Percentiles rank a stretch among this genome's conserved stretches.
Evolutionary conservation across 2,888 invertebrate genomes (phyloP).

Genomic region (Hydraecia micacea): DNA sequence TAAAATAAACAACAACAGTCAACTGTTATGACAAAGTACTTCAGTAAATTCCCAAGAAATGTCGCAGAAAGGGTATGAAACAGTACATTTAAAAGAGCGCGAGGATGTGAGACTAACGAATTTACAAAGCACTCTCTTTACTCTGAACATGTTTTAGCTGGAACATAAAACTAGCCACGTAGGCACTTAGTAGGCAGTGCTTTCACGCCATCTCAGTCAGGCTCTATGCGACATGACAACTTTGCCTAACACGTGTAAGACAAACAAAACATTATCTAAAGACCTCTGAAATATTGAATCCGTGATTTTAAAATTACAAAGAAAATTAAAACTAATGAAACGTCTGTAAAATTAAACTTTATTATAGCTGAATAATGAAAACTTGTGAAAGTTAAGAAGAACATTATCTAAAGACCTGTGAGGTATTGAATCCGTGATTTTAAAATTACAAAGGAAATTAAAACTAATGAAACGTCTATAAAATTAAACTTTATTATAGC

Average conservation of each 20-base stretch:
- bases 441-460: not conserved
- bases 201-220: not conserved
- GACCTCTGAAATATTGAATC: not conserved
- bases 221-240: not conserved
- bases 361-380: slow-evolving; percentile 7
- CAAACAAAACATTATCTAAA: not conserved
- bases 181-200: not conserved
- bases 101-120: not conserved
- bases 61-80: not conserved
- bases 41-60: not conserved
- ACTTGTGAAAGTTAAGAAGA: not conserved
- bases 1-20: not conserved
- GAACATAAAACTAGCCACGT: not conserved
- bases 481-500: not conserved
- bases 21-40: not conserved
- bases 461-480: not conserved
- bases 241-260: not conserved
- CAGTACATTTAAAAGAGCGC: not conserved
- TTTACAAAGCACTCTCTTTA: slow-evolving; percentile 3
- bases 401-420: not conserved
- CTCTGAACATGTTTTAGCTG: slow-evolving; percentile 2
- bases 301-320: not conserved
- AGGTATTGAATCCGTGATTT: not conserved
- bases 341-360: not conserved
- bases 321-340: not conserved